Conservation (phyloP, 1,140 invertebrate species). For the Drosophila prosaltans region DNA sequence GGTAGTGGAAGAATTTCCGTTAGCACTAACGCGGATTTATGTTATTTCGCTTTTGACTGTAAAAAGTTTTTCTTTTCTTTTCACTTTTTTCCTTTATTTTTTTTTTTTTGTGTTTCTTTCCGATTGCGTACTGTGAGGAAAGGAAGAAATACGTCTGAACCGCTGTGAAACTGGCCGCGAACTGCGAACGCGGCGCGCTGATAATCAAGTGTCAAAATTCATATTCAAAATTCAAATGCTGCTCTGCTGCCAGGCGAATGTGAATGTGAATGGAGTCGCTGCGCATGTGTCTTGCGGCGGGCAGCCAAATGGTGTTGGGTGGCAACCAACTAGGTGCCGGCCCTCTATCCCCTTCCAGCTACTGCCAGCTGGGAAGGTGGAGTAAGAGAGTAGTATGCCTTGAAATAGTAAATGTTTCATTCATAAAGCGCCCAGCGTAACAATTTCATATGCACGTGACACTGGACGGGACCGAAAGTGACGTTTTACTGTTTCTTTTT, state of each 20-base stretch:
- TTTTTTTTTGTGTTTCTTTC: slow-evolving; percentile 40
- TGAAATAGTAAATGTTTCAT: slow-evolving; percentile 74
- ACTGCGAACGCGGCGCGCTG: slow-evolving; percentile 63
- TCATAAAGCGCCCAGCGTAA: slow-evolving; percentile 69
- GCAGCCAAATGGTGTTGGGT: slow-evolving; percentile 23
- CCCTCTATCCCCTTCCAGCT: slow-evolving; percentile 11
- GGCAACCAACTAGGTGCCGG: neutral
- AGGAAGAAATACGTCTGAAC: slow-evolving; percentile 60
- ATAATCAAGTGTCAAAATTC: slow-evolving; percentile 81
- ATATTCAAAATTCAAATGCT: slow-evolving; percentile 80
- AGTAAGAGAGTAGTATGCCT: slow-evolving; percentile 7
- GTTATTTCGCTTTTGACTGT: slow-evolving; percentile 5
- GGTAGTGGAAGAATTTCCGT: slow-evolving; percentile 58
- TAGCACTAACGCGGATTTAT: slow-evolving; percentile 58
- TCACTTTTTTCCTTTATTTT: slow-evolving; percentile 32
- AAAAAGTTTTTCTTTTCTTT: slow-evolving; percentile 26
- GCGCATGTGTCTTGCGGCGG: slow-evolving; percentile 73
- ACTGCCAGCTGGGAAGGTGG: slow-evolving; percentile 54
- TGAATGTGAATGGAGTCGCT: slow-evolving; percentile 40
- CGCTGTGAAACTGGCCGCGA: slow-evolving; percentile 67
- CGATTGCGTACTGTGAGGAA: slow-evolving; percentile 29
- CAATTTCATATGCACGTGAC: slow-evolving; percentile 68
- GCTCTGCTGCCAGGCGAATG: slow-evolving; percentile 35
- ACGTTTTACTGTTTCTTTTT: slow-evolving; percentile 29
- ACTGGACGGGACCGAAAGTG: slow-evolving; percentile 23